These are phyloP conservation scores for Papilio elwesi DNA, from an alignment of 2,888 invertebrate species.

Conservation along the genomic window DNA sequence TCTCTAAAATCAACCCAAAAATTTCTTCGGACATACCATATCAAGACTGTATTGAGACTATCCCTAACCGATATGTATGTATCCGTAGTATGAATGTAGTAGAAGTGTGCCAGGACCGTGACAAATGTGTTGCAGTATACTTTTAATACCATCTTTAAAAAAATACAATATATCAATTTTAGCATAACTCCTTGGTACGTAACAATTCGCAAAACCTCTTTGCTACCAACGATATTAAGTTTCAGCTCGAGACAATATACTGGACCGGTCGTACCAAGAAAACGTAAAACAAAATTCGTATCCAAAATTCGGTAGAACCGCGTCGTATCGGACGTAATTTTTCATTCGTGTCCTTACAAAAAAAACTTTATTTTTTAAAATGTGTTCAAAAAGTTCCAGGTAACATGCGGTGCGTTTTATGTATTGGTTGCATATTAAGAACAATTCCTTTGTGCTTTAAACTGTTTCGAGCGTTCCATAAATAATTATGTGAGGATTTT, in stretches of 20 bases:
- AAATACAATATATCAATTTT: too few relatives aligned
- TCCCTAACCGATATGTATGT: too few relatives aligned
- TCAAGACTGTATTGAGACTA: too few relatives aligned
- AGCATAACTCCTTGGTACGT: not conserved
- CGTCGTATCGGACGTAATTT: slow-evolving; percentile 68
- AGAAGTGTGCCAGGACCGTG: too few relatives aligned
- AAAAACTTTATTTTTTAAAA: slow-evolving; percentile 54
- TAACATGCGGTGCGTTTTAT: slow-evolving; percentile 37
- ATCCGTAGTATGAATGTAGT: too few relatives aligned
- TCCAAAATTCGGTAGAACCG: slow-evolving; percentile 78
- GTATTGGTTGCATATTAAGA: slow-evolving; percentile 4
- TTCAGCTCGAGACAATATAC: not conserved
- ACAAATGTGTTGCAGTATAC: too few relatives aligned
- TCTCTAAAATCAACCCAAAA: too few relatives aligned
- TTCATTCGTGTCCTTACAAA: slow-evolving; percentile 75
- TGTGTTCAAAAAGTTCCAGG: slow-evolving; percentile 43
- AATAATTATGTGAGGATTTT: not conserved
- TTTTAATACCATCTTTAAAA: too few relatives aligned
- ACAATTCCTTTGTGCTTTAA: slow-evolving; percentile 18
- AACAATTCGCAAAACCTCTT: not conserved
- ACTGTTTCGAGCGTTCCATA: not conserved
- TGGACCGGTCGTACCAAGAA: not conserved
- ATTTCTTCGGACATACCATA: too few relatives aligned
- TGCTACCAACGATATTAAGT: not conserved
- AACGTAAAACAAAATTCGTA: slow-evolving; percentile 52